Base-by-base conservation (phyloP, 2,888 invertebrate species). In the Priocnemis perturbator region DNA sequence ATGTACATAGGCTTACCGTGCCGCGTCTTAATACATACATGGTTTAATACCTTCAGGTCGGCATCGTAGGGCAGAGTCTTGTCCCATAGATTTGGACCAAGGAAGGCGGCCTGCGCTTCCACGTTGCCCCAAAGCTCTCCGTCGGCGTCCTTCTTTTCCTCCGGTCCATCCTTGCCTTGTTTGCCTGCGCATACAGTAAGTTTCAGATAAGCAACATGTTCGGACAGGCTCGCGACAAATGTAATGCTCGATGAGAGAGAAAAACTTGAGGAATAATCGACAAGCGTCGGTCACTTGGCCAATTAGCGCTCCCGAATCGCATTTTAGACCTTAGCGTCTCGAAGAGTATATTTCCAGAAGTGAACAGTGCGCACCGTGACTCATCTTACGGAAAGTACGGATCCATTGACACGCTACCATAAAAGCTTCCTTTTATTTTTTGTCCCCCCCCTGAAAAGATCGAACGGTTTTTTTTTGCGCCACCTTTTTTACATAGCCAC, bases 11-110 rank as follows among this genome's bases (percentile, higher is more conserved):
- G 87, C 88, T 88, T 88, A 88, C 88, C 88, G 88, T 88, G 78
- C 84, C 87, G 86, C 86, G 87, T 83, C 82, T 84, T 83, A 86
- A 82, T 89, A 89, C 89, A 89, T 89, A 89, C 89, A 89, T 89
- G 89, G 81, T 89, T 89, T 77, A 89, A 88, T 94, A 96, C 96
- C 95, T 97, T 97, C 92, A 98, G 96, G 93, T 97, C 97, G 90
- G 96, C 95, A 91, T 97, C 96, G 90, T 96, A 97, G 85, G 95
- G 94, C 88, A 95, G 92, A 84, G 97, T 95, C 91, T 97, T 97
- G 91, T 98, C 97, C 98, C 98, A 98, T 76, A 98, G 92, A 90
- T 96, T 97, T 78, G 98, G 97, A 76, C 98, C 98, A 85, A 98
- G 93, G 92, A 98, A 98, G 89, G 98, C 98, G 81, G 97, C 95